Evolutionary conservation across 2,888 invertebrate genomes (phyloP), one percentile per base, ranked within the genome.

Genomic region (Idaea aversata): DNA sequence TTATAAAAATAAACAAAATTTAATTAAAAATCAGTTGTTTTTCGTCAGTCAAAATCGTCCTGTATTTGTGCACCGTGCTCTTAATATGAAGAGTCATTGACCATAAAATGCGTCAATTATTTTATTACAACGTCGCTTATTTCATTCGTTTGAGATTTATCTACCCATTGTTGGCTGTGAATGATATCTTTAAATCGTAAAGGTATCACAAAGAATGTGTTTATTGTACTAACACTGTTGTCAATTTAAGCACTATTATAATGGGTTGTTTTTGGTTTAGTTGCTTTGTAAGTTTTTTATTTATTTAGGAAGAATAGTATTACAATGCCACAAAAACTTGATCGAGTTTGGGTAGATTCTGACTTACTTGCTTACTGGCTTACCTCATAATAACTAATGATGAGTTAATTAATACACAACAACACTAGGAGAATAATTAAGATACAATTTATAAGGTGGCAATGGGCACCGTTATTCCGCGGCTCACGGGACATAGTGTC

Each of bases 51-150:
- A 47, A 47, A 47, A 47, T 47, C 7, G 10, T 47, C 47, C 47
- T 47, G 47, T 47, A 47, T 47, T 4, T 10, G 7, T 5, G 10
- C 47, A 47, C 7, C 47, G 47, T 47, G 47, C 47, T 47, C 47
- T 47, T 47, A 47, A 47, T 47, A 47, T 47, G 47, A 47, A 47
- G 10, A 47, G 72, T 69, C 66, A 65, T 59, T 70, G 67, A 69
- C 65, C 66, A 72, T 66, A 69, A 65, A 63, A 70, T 72, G 67
- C 62, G 73, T 72, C 68, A 70, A 72, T 73, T 72, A 71, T 70
- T 67, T 63, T 67, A 69, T 65, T 68, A 68, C 67, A 69, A 65
- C 57, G 65, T 63, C 70, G 67, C 65, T 72, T 71, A 67, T 70
- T 68, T 68, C 59, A 69, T 69, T 70, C 67, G 60, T 66, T 63